phyloP scores from a whole-genome alignment of 30 jellyfish, hydroid and myxozoan species.

The Aurelia aurita complex sp. Pacific region DNA sequence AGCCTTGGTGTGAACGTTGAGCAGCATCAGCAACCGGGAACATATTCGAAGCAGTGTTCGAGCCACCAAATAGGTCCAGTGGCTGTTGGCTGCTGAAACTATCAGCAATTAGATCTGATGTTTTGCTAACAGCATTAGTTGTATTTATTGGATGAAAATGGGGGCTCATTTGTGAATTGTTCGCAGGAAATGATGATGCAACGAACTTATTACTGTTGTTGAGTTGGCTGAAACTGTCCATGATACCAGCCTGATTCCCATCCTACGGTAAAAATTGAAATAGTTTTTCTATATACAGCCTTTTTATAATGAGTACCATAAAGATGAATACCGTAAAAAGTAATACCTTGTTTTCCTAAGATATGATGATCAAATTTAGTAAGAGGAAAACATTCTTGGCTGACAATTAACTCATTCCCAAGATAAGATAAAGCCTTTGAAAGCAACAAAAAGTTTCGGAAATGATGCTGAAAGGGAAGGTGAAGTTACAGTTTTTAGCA shows the following conservation, averaged over 20 bases:
- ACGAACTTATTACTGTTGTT: neutral
- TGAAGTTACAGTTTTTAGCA: no score
- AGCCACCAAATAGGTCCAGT: neutral
- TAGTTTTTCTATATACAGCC: neutral
- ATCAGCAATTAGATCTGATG: neutral
- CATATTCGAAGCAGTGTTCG: neutral
- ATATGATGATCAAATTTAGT: neutral
- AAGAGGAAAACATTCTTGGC: neutral
- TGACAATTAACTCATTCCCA: no score
- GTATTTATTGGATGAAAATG: neutral
- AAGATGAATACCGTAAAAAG: neutral
- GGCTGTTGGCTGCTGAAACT: constrained; percentile 5
- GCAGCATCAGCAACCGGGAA: neutral
- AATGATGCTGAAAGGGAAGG: no score
- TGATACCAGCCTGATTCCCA: neutral
- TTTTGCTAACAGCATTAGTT: neutral
- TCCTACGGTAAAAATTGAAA: neutral
- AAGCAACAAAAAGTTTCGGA: no score
- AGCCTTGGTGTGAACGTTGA: neutral
- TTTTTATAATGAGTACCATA: no score
- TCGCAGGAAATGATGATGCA: neutral
- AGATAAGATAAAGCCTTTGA: no score
- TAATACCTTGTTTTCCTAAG: neutral
- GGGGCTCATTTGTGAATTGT: neutral
- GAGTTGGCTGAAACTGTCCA: constrained; percentile 2